Conservation (phyloP, 2,888 invertebrate species). For the Thecocarcelia acutangulata region DNA sequence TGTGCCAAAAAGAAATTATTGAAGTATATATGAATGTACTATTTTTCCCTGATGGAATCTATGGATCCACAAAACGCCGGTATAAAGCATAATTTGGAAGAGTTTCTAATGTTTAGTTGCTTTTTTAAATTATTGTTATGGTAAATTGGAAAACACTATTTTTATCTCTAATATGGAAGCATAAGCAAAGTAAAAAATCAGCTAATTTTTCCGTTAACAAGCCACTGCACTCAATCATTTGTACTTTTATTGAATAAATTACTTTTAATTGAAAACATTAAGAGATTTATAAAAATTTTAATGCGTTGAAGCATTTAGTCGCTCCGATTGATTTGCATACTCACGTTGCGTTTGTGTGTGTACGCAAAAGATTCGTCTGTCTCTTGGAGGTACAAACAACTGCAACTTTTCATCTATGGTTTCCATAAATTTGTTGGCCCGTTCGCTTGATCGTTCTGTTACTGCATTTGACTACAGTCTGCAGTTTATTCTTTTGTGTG, state of each 20-base stretch:
- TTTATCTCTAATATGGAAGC: neutral
- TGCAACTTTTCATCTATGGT: constrained; percentile 8
- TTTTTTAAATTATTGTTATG: too few relatives aligned
- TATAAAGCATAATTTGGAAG: too few relatives aligned
- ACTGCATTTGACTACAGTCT: neutral
- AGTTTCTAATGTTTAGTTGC: too few relatives aligned
- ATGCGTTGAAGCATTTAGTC: constrained; percentile 1
- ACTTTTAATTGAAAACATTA: constrained; percentile 43
- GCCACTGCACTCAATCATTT: constrained; percentile 22
- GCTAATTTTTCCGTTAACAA: neutral
- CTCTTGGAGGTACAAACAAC: neutral
- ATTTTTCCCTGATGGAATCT: too few relatives aligned
- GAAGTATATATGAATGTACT: too few relatives aligned
- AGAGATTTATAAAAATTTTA: neutral
- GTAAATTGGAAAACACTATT: neutral
- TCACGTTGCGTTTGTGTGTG: neutral
- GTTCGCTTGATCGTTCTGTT: neutral
- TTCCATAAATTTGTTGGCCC: neutral
- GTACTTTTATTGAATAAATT: constrained; percentile 48
- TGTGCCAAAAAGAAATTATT: too few relatives aligned
- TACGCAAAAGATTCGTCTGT: constrained; percentile 12
- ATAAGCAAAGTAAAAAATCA: neutral
- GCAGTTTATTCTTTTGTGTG: constrained; percentile 11
- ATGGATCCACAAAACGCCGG: too few relatives aligned
- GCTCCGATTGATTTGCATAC: constrained; percentile 18